Evolutionary conservation across 1,140 invertebrate species (phyloP), one percentile per base, ranked within the genome.

Genomic region (Rhysida immarginata): DNA sequence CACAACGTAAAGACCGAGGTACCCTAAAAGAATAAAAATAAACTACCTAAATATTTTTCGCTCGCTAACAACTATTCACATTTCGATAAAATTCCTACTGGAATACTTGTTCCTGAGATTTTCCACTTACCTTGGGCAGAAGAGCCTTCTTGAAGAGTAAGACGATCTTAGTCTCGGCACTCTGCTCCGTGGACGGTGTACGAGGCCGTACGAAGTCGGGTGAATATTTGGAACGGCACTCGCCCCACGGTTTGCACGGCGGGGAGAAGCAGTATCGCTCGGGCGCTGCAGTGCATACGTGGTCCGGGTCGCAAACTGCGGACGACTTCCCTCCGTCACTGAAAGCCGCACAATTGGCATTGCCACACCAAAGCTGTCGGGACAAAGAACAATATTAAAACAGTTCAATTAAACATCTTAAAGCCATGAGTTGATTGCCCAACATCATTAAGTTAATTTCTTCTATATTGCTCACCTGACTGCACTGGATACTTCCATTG

Each of bases 321-420:
- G 53, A 29, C 21, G 26, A 8, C n/a, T 54, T 43, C n/a, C 41
- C n/a, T 16, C 16, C 53, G n/a, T 13, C 25, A 52, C 13, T 23
- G 8, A 85, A 71, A n/a, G n/a, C n/a, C n/a, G n/a, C n/a, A 64
- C 85, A 89, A 65, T 88, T 87, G n/a, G 79, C 77, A 23, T 84
- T 74, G 2, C 85, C 85, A 64, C 85, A 87, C 85, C 85, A 87
- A 20, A 51, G 23, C 49, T 51, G 26, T 25, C 5, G 21, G 26
- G 8, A 26, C 8, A 51, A 51, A 25, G 26, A 27, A 35, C 29
- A 35, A 16, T 5, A 35, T 35, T 16, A 23, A 8, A 11, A 11
- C 18, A n/a, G 44, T 23, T 46, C 8, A 11, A 11, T 46, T 46
- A 5, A 46, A 20, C 5, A 20, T 46, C 5, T n/a, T 46, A 46